Conservation (phyloP, 1,140 invertebrate genomes). For the Papilio dardanus region DNA sequence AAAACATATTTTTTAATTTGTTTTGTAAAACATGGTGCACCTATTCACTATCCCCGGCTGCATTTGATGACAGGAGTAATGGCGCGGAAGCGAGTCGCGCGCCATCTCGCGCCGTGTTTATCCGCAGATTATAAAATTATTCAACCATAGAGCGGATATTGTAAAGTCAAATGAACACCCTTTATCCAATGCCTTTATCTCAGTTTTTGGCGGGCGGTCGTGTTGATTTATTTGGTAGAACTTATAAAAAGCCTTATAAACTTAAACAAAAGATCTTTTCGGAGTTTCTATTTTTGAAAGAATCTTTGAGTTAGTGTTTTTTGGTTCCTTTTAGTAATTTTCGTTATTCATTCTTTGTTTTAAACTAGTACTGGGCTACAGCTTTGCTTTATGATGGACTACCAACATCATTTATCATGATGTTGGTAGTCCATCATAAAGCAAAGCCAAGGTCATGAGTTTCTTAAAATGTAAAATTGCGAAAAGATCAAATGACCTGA, state of each 20-base stretch:
- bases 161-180: constrained; percentile 5
- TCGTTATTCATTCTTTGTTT: not conserved
- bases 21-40: not conserved
- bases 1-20: too few relatives aligned
- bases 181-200: too few relatives aligned
- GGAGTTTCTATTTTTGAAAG: not conserved
- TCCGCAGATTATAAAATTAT: constrained; percentile 24
- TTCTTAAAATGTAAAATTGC: not conserved
- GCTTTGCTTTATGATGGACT: not conserved
- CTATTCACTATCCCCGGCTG: constrained; percentile 28
- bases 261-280: not conserved
- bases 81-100: constrained; percentile 33
- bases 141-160: constrained; percentile 7
- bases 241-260: not conserved
- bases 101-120: constrained; percentile 5
- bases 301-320: not conserved
- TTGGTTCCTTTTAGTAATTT: not conserved
- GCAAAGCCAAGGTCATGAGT: too few relatives aligned
- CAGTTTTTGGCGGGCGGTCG: not conserved
- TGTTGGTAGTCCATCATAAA: too few relatives aligned
- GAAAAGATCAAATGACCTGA: not conserved
- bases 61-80: constrained; percentile 43
- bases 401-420: too few relatives aligned
- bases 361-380: not conserved
- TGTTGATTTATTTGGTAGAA: not conserved